Evolutionary conservation across 2,797 vertebrate genomes (phyloP), one percentile per base, ranked within the genome.

Genomic region (Potorous gilbertii): DNA sequence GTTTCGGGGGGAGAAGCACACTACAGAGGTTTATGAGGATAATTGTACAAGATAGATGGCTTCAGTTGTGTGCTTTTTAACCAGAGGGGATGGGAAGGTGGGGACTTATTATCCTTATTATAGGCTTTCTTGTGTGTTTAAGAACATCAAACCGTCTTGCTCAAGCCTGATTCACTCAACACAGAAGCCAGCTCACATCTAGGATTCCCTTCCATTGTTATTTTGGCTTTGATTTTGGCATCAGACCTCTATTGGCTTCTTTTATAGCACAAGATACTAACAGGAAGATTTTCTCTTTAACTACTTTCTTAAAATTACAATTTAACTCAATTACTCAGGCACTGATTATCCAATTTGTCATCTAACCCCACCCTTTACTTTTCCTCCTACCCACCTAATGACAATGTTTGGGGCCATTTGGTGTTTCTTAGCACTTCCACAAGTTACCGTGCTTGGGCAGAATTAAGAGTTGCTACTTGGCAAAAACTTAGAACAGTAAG

Each of bases 31-130:
- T 97, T 97, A 98, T 97, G 94, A 97, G 97, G 95, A 96, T 97
- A 97, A 98, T 98, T 97, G 97, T 34, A 94, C 91, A 97, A 97
- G 94, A 96, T 66, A 96, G 97, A 97, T 94, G 92, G 95, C 94
- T 96, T 94, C 93, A 50, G 89, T 92, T 90, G 14, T 6, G 55
- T 0, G 54, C 87, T 91, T 94, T 94, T 91, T 28, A 92, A 95
- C 92, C 66, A 96, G 55, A 93, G 90, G 57, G 92, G 91, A 96
- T 81, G n/a, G 95, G 87, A 95, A 93, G 54, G 46, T 5, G n/a
- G 56, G 87, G 87, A 94, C 57, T 96, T 93, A 93, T 93, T 96
- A 59, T 54, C 91, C 96, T 97, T 96, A 95, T 31, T 6, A 34
- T 92, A 97, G 55, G 27, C 56, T 91, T 90, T 91, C 56, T 9